A percentile compares a stretch with the other conserved stretches of the same genome.
Conservation (phyloP, 2,113 vertebrate genomes). For the Bubalus kerabau region DNA sequence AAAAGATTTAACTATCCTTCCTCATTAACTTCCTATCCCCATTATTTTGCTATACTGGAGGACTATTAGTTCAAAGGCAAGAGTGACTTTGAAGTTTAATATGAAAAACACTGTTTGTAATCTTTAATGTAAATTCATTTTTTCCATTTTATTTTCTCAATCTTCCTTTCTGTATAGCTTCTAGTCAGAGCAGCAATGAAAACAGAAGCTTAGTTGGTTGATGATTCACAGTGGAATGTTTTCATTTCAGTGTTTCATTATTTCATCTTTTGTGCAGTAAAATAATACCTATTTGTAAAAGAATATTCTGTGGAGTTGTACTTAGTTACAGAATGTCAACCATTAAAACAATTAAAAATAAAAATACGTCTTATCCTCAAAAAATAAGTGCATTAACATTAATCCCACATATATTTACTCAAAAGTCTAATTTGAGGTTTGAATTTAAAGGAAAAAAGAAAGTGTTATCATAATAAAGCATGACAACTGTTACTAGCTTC, state of each 20-base stretch:
- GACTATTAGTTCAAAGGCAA: not conserved
- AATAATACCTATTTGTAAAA: not conserved
- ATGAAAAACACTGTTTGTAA: not conserved
- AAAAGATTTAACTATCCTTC: not conserved
- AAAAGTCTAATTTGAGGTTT: not conserved
- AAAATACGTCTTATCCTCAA: not conserved
- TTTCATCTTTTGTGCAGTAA: not conserved
- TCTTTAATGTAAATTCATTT: not conserved
- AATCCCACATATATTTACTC: not conserved
- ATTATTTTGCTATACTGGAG: not conserved
- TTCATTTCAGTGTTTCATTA: not conserved
- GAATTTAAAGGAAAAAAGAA: not conserved
- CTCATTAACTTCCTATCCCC: not conserved
- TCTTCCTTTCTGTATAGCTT: not conserved
- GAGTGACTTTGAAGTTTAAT: not conserved
- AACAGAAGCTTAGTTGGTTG: not conserved
- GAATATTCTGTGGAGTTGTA: not conserved
- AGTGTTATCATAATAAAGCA: not conserved
- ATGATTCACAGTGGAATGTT: not conserved
- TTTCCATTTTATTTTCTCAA: not conserved
- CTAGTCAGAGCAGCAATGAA: not conserved
- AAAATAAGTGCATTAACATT: not conserved
- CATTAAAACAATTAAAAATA: not conserved
- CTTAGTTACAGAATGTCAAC: not conserved
- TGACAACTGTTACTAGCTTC: not conserved